Percentiles rank a stretch among this genome's conserved stretches.
Conservation (phyloP, 2,797 vertebrate species). For the Coilia nasus region DNA sequence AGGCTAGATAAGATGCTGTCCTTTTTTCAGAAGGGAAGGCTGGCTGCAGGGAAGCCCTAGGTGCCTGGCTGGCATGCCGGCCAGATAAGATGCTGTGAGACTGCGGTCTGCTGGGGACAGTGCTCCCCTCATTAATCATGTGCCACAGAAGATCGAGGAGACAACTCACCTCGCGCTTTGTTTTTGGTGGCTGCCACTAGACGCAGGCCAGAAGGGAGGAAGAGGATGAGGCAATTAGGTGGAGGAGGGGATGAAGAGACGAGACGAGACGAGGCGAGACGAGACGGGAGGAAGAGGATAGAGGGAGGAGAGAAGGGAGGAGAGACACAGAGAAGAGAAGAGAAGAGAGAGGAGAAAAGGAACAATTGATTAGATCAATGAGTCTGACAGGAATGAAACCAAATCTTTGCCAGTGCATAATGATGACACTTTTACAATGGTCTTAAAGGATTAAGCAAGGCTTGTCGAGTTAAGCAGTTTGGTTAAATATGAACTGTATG, state of each 20-base stretch:
- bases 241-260: conserved; percentile 61
- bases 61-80: conserved; percentile 33
- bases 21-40: too few species aligned
- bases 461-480: background rate
- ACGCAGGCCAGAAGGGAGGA: conserved; percentile 63
- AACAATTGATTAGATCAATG: conserved; percentile 72
- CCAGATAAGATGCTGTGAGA: conserved; percentile 54
- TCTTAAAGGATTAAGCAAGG: background rate
- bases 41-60: too few species aligned
- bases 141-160: conserved; percentile 64
- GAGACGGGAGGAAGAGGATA: conserved; percentile 69
- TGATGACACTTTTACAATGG: background rate
- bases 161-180: conserved; percentile 95
- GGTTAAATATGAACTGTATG: background rate
- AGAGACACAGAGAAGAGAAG: conserved; percentile 32
- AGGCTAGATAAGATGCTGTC: too few species aligned
- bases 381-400: conserved; percentile 53
- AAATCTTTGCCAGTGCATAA: conserved; percentile 20
- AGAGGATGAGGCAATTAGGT: conserved; percentile 34
- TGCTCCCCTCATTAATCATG: conserved; percentile 57
- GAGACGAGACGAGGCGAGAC: conserved; percentile 69
- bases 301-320: conserved; percentile 70
- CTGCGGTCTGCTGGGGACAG: conserved; percentile 54
- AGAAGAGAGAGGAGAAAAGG: conserved; percentile 37
- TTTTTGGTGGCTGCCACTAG: conserved; percentile 95